These are phyloP conservation scores for Pangasianodon gigas DNA, from an alignment of 2,113 vertebrate genomes.

Conservation along the genomic window DNA sequence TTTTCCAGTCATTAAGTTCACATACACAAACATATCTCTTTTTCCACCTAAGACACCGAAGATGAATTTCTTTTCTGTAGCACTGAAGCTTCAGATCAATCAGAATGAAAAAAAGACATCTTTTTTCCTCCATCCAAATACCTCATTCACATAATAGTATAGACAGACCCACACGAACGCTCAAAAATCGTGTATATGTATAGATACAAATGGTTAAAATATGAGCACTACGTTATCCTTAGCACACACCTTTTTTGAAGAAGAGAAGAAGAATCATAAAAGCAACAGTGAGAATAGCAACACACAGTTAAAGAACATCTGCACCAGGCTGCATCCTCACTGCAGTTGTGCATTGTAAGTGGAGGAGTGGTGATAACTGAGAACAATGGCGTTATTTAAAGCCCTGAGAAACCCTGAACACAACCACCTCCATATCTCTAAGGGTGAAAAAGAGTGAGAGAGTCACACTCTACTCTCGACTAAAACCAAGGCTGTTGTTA, in stretches of 20 bases:
- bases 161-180: background rate
- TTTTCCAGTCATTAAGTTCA: background rate
- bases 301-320: background rate
- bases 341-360: slow-evolving; percentile 3
- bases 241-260: background rate
- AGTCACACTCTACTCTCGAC: background rate
- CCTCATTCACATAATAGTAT: background rate
- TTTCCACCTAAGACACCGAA: background rate
- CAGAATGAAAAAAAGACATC: background rate
- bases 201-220: background rate
- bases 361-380: slow-evolving; percentile 1
- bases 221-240: background rate
- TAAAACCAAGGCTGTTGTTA: background rate
- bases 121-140: background rate
- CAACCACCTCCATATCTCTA: background rate
- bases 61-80: background rate
- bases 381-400: slow-evolving; percentile 37
- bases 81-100: background rate
- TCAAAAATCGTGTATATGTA: background rate
- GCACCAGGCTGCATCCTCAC: slow-evolving; percentile 16
- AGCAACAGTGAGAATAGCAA: background rate
- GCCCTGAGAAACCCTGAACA: background rate
- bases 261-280: background rate
- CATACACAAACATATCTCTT: slow-evolving; percentile 10
- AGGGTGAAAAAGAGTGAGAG: background rate